A percentile compares a stretch with the other conserved stretches of the same genome.
These are phyloP conservation scores for Deilephila elpenor DNA, from an alignment of 2,888 invertebrate genomes.

Conservation along the genomic window DNA sequence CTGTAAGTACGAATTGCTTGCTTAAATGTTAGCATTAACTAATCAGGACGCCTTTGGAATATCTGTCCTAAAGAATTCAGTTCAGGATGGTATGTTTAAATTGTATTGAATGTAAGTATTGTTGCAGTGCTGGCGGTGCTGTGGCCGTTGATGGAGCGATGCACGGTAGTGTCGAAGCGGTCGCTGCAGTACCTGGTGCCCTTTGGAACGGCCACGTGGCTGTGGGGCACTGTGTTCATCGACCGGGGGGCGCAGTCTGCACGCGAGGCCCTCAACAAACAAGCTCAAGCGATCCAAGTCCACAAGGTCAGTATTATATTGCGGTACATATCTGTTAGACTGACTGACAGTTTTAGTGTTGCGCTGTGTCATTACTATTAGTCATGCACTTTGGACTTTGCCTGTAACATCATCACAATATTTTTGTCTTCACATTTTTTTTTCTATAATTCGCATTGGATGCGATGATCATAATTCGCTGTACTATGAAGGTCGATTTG, in stretches of 20 bases:
- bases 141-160: constrained; percentile 92
- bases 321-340: too few relatives aligned
- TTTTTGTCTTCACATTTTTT: not conserved
- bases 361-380: not conserved
- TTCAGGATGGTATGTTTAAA: too few relatives aligned
- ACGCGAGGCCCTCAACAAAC: constrained; percentile 89
- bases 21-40: too few relatives aligned
- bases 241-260: constrained; percentile 91
- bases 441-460: not conserved
- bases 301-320: constrained; percentile 79
- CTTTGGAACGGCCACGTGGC: constrained; percentile 93
- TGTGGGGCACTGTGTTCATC: constrained; percentile 96
- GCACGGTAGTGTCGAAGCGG: constrained; percentile 93
- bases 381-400: not conserved
- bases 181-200: constrained; percentile 92
- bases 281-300: constrained; percentile 87
- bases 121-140: constrained; percentile 88
- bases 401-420: not conserved
- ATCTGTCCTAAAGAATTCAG: too few relatives aligned
- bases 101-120: not conserved
- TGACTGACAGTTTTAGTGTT: too few relatives aligned
- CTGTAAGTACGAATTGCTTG: too few relatives aligned
- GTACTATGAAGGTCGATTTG: too few relatives aligned
- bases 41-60: too few relatives aligned
- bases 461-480: too few relatives aligned